Conservation (phyloP, 92 coral and sea anemone genomes). For the Porites rus region DNA sequence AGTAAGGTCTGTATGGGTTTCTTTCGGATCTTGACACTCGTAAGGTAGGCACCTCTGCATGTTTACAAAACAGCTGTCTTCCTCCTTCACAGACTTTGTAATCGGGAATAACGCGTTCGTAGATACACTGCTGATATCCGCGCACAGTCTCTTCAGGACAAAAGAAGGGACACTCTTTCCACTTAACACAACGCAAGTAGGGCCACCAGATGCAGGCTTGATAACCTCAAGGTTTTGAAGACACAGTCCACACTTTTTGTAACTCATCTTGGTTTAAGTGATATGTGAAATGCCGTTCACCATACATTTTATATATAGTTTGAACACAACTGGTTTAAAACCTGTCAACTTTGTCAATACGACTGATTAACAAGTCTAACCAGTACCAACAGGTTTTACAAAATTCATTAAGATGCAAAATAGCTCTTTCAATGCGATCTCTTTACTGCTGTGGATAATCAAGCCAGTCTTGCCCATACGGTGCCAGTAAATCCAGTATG, state of each 20-base stretch:
- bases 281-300: not conserved
- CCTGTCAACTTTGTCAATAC: constrained; percentile 1
- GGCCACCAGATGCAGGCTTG: constrained; percentile 28
- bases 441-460: constrained; percentile 16
- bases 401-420: constrained; percentile 4
- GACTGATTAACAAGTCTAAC: constrained; percentile 17
- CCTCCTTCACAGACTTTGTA: constrained; percentile 30
- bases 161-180: constrained; percentile 35
- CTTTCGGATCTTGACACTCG: constrained; percentile 25
- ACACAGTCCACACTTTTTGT: constrained; percentile 44
- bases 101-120: constrained; percentile 4
- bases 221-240: constrained; percentile 30
- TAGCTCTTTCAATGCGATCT: not conserved
- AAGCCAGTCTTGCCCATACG: constrained; percentile 21
- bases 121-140: constrained; percentile 10
- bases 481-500: not conserved
- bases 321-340: not conserved
- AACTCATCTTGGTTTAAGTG: constrained; percentile 25
- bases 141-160: constrained; percentile 8
- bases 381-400: constrained; percentile 49
- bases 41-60: constrained; percentile 6
- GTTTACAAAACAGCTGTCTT: constrained; percentile 13
- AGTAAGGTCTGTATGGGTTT: constrained; percentile 45
- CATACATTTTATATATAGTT: not conserved
- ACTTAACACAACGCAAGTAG: constrained; percentile 11